Conservation (phyloP, 1,140 invertebrate genomes). For the Pseudomyrmex cubaensis region DNA sequence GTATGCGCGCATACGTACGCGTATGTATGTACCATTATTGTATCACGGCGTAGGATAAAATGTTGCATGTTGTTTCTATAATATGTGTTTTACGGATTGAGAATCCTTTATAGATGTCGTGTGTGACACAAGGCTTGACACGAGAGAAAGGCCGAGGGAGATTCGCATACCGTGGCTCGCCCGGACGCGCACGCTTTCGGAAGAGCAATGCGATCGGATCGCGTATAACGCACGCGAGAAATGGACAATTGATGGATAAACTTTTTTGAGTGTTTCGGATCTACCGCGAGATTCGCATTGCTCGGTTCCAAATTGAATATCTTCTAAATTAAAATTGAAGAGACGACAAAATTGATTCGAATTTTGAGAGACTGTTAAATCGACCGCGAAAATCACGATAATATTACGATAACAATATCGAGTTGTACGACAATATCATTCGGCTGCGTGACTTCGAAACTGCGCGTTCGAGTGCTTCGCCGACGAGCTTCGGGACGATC, state of each 20-base stretch:
- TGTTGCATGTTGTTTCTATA: conserved; percentile 85
- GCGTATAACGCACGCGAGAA: too few species aligned
- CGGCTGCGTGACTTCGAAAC: not conserved
- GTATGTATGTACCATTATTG: conserved; percentile 76
- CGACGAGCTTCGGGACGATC: not conserved
- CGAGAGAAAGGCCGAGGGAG: conserved; percentile 24
- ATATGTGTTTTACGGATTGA: conserved; percentile 84
- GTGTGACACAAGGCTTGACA: conserved; percentile 76
- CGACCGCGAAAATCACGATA: not conserved
- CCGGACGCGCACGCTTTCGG: conserved; percentile 33
- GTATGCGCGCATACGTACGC: conserved; percentile 59
- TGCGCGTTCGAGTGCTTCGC: conserved; percentile 10
- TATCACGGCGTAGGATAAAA: conserved; percentile 83
- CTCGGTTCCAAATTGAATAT: conserved; percentile 40
- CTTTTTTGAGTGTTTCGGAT: not conserved
- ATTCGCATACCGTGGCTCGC: conserved; percentile 64
- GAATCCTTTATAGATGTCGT: conserved; percentile 83
- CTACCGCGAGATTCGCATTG: not conserved
- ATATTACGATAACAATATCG: conserved; percentile 1
- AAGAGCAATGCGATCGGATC: not conserved
- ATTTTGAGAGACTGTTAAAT: not conserved
- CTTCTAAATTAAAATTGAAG: conserved; percentile 10
- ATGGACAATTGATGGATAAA: too few species aligned
- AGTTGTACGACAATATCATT: not conserved
- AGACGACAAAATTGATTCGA: not conserved